A percentile compares a stretch with the other conserved stretches of the same genome.
phyloP scores from a whole-genome alignment of 1,140 invertebrate species.

The Ladona fulva region DNA sequence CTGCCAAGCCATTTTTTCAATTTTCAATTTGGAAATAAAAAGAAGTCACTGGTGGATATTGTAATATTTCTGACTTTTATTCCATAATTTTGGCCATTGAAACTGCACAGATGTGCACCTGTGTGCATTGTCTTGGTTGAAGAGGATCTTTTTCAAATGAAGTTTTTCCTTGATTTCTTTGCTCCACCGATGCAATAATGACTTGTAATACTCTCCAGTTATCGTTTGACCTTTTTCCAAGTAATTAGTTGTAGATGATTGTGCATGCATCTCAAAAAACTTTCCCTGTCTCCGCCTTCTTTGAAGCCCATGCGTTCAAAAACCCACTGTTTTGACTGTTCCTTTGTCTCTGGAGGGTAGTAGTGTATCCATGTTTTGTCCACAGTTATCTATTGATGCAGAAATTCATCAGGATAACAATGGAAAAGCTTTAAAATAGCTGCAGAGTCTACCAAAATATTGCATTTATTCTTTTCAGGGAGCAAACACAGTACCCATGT shows the following conservation, averaged over 20 bases:
- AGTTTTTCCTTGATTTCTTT: conserved; percentile 18
- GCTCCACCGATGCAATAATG: conserved; percentile 19
- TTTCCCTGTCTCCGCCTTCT: conserved; percentile 21
- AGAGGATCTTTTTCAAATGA: conserved; percentile 12
- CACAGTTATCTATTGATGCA: conserved; percentile 20
- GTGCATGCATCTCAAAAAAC: conserved; percentile 23
- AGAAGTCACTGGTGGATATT: too few species aligned
- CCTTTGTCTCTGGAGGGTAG: too few species aligned
- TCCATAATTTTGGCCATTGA: too few species aligned
- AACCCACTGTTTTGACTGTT: conserved; percentile 22
- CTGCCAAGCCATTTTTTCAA: neutral
- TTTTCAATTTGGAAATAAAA: neutral
- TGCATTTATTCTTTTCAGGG: conserved; percentile 19
- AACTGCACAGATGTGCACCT: neutral
- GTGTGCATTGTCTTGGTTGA: conserved; percentile 17
- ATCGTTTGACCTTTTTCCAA: too few species aligned
- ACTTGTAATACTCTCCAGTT: too few species aligned
- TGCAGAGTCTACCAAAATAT: conserved; percentile 15
- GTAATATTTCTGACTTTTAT: too few species aligned
- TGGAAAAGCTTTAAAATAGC: conserved; percentile 24
- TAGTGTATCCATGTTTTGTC: too few species aligned
- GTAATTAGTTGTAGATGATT: conserved; percentile 22
- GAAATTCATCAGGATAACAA: conserved; percentile 17
- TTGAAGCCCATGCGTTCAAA: neutral
- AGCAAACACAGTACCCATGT: conserved; percentile 18